These are phyloP conservation scores for Neocloeon triangulifer DNA, from an alignment of 1,140 invertebrate genomes.

Conservation along the genomic window DNA sequence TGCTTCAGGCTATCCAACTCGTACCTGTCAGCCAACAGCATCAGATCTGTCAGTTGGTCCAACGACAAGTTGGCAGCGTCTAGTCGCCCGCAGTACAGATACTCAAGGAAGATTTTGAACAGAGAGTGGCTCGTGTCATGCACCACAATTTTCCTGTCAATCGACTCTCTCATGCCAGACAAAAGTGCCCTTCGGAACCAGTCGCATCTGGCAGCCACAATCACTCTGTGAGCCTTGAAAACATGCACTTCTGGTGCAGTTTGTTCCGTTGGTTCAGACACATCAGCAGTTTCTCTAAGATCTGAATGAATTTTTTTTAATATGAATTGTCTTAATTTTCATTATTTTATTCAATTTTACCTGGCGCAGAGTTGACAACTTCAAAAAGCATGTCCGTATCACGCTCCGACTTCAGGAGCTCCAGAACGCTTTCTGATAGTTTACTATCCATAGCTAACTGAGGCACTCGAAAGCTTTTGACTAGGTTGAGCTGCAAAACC, in stretches of 20 bases:
- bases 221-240: constrained; percentile 34
- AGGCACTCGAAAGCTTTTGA: constrained; percentile 33
- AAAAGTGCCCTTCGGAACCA: constrained; percentile 43
- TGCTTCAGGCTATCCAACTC: constrained; percentile 31
- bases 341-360: constrained; percentile 13
- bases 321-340: constrained; percentile 2
- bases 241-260: constrained; percentile 11
- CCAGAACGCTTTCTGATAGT: constrained; percentile 26
- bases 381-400: constrained; percentile 43
- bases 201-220: constrained; percentile 39
- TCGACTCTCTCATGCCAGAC: constrained; percentile 46
- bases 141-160: constrained; percentile 41
- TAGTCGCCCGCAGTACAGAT: constrained; percentile 36
- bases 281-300: constrained; percentile 5
- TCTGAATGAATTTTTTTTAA: not conserved
- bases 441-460: constrained; percentile 27
- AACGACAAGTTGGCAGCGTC: constrained; percentile 21
- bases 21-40: constrained; percentile 30
- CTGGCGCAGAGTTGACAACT: constrained; percentile 20
- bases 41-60: constrained; percentile 36
- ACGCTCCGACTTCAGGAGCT: constrained; percentile 23
- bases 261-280: constrained; percentile 7
- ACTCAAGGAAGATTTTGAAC: constrained; percentile 33
- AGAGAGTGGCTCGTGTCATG: constrained; percentile 37
- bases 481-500: constrained; percentile 29